A percentile compares a stretch with the other conserved stretches of the same genome.
phyloP scores from a whole-genome alignment of 2,888 invertebrate species.

The Trypoxylon attenuatum region DNA sequence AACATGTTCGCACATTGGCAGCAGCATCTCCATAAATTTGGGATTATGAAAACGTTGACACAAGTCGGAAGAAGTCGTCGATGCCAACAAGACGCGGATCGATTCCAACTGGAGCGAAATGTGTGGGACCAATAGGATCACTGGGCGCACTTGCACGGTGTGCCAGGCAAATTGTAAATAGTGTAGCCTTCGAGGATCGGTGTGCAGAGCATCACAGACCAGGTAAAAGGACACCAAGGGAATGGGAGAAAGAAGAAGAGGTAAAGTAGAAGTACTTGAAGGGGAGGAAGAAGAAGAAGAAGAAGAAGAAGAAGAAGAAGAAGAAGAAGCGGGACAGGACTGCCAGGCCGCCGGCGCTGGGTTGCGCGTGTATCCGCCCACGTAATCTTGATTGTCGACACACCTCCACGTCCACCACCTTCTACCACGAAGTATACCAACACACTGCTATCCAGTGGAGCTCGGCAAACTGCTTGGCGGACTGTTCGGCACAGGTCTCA shows the following conservation, averaged over 20 bases:
- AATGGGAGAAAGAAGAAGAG: neutral
- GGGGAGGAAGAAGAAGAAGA: slow-evolving; percentile 11
- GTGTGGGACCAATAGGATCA: no score
- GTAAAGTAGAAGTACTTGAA: slow-evolving; percentile 1
- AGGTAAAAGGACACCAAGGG: slow-evolving; percentile 7
- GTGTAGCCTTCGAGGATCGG: slow-evolving; percentile 36
- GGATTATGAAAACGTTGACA: no score
- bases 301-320: slow-evolving; percentile 26
- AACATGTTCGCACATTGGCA: no score
- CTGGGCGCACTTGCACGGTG: slow-evolving; percentile 43
- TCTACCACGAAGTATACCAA: slow-evolving; percentile 52
- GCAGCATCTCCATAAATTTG: no score
- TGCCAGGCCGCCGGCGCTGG: slow-evolving; percentile 65
- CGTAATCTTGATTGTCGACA: slow-evolving; percentile 72
- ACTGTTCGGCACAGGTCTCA: no score
- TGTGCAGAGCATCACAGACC: slow-evolving; percentile 21
- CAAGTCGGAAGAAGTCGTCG: no score
- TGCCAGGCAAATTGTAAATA: slow-evolving; percentile 53
- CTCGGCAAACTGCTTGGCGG: no score
- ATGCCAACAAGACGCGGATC: no score
- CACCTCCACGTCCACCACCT: slow-evolving; percentile 61
- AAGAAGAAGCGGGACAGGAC: slow-evolving; percentile 49
- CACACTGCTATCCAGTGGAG: slow-evolving; percentile 25
- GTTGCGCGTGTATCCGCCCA: slow-evolving; percentile 71
- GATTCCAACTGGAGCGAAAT: no score